Conservation (phyloP, 2,113 vertebrate species). For the Colaptes auratus region DNA sequence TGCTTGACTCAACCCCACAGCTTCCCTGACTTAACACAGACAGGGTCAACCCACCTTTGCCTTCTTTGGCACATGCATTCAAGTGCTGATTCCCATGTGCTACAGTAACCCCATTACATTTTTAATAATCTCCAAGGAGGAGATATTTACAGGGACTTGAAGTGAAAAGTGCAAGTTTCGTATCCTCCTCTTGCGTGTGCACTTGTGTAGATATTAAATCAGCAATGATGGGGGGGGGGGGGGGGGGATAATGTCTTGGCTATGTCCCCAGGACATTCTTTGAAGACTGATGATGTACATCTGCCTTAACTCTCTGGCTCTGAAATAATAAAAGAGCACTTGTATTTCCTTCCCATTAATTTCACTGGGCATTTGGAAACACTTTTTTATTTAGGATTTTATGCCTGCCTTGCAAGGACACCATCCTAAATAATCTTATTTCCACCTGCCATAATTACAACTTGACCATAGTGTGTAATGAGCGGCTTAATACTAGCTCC, state of each 20-base stretch:
- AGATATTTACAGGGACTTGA: conserved; percentile 32
- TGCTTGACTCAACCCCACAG: background rate
- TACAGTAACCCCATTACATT: conserved; percentile 31
- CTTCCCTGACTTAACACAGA: conserved; percentile 17
- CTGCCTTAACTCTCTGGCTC: conserved; percentile 10
- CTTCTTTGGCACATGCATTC: conserved; percentile 7
- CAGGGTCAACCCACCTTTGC: conserved; percentile 39
- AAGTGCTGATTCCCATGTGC: conserved; percentile 19
- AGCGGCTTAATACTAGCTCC: background rate
- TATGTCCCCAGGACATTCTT: conserved; percentile 49
- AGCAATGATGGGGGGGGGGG: background rate
- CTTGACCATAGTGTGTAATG: background rate
- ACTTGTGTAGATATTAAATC: conserved; percentile 39
- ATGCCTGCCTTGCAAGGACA: background rate
- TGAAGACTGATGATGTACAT: conserved; percentile 37
- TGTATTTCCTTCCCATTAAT: conserved; percentile 31
- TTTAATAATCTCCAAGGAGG: conserved; percentile 1
- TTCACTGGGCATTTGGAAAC: background rate
- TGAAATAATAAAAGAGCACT: conserved; percentile 41
- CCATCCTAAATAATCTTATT: background rate
- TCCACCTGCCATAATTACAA: background rate
- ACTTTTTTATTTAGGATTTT: background rate
- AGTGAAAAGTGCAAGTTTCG: conserved; percentile 8
- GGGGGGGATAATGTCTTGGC: background rate
- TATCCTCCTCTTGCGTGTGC: background rate